Percentiles rank a stretch among this genome's conserved stretches.
Conservation (phyloP, 2,113 vertebrate species). For the Solea solea region DNA sequence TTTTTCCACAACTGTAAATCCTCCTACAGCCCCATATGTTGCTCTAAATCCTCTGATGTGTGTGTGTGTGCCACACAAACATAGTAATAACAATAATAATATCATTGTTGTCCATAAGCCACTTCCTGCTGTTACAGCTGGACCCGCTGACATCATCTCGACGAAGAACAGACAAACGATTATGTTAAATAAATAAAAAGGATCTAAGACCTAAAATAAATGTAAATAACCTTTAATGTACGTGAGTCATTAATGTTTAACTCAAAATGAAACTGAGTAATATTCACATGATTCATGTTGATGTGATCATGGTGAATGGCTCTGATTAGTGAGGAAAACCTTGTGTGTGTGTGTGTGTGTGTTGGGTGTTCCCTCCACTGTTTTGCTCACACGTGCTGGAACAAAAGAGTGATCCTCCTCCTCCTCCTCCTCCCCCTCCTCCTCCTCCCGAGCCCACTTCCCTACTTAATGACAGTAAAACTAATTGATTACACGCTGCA, state of each 20-base stretch:
- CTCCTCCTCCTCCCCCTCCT: too few species aligned
- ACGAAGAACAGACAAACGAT: not conserved
- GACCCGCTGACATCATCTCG: conserved; percentile 41
- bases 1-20: conserved; percentile 53
- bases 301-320: conserved; percentile 12
- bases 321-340: conserved; percentile 19
- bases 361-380: conserved; percentile 41
- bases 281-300: conserved; percentile 11
- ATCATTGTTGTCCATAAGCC: conserved; percentile 57
- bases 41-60: conserved; percentile 60
- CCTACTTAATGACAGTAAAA: conserved; percentile 65
- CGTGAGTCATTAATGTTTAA: not conserved
- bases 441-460: conserved; percentile 32
- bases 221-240: not conserved
- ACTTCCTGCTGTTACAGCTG: conserved; percentile 51
- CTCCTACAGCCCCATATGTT: conserved; percentile 60
- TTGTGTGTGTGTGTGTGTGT: conserved; percentile 3
- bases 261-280: conserved; percentile 6
- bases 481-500: conserved; percentile 76
- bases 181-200: conserved; percentile 18
- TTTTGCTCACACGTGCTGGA: conserved; percentile 56
- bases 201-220: not conserved
- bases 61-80: conserved; percentile 42
- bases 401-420: conserved; percentile 50
- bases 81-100: conserved; percentile 70